phyloP scores from a whole-genome alignment of 2,797 vertebrate genomes.

The Rachycentron canadum region DNA sequence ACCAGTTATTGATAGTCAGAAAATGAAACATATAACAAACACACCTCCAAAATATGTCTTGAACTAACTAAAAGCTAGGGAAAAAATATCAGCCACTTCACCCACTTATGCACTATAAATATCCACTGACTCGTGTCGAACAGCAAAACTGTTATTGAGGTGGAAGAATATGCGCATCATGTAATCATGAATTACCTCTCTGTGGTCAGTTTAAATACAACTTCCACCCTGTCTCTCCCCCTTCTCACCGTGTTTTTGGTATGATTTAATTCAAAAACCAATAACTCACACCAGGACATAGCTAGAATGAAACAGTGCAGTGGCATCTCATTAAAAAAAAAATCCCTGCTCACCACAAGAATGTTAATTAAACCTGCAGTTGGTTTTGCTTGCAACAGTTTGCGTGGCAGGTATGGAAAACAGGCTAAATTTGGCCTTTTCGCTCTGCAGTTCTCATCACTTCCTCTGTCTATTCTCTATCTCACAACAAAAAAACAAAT shows the following conservation, averaged over 20 bases:
- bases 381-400: conserved; percentile 22
- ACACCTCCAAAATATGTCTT: background rate
- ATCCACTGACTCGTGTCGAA: background rate
- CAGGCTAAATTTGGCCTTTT: conserved; percentile 46
- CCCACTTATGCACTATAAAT: background rate
- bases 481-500: conserved; percentile 38
- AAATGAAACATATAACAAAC: conserved; percentile 7
- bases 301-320: background rate
- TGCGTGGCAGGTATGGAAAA: conserved; percentile 27
- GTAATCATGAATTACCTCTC: background rate
- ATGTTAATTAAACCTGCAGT: conserved; percentile 40
- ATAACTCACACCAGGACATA: conserved; percentile 11
- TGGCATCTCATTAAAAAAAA: background rate
- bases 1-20: conserved; percentile 15
- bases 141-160: background rate
- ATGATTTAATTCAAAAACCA: conserved; percentile 7
- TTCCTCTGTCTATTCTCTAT: conserved; percentile 36
- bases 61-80: background rate
- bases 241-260: background rate
- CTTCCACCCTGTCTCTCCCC: background rate
- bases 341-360: background rate
- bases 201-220: conserved; percentile 8
- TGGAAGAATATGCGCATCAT: background rate
- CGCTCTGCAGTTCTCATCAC: conserved; percentile 33
- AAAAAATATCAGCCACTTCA: background rate